Evolutionary conservation across 2,797 vertebrate genomes (phyloP).

Genomic region (Poecilia picta): DNA sequence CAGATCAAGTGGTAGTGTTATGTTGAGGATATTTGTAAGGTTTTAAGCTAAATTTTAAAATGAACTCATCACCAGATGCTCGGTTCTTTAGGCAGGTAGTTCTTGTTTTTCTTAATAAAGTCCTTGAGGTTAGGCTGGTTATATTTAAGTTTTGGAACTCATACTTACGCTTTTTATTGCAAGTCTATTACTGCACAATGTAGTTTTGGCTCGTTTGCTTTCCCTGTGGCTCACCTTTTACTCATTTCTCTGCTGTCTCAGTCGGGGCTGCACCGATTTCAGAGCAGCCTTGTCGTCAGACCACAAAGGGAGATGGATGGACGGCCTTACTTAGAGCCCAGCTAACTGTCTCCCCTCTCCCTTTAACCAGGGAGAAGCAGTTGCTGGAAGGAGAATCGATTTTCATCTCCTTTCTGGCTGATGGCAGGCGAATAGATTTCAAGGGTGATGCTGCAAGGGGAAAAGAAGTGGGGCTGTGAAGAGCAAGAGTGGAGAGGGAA

Average conservation of each 20-base stretch:
- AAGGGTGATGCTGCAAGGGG: constrained; percentile 68
- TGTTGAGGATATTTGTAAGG: neutral
- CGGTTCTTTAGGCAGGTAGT: neutral
- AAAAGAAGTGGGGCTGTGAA: constrained; percentile 34
- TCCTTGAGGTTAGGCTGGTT: constrained; percentile 6
- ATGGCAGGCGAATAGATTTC: constrained; percentile 74
- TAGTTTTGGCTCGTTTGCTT: constrained; percentile 25
- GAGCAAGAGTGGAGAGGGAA: constrained; percentile 15
- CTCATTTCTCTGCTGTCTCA: constrained; percentile 46
- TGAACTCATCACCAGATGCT: neutral
- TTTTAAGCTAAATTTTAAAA: neutral
- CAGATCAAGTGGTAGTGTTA: too few relatives aligned
- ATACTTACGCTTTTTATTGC: constrained; percentile 22
- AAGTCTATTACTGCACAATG: constrained; percentile 16
- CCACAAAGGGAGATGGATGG: constrained; percentile 75
- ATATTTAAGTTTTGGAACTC: constrained; percentile 24
- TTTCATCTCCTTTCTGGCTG: constrained; percentile 74
- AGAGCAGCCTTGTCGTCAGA: constrained; percentile 58
- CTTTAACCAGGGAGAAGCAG: constrained; percentile 66
- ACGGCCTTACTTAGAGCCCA: constrained; percentile 61
- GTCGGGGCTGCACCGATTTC: constrained; percentile 49
- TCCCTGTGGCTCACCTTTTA: constrained; percentile 21
- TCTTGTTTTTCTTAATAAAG: constrained; percentile 1
- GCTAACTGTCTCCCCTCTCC: constrained; percentile 67
- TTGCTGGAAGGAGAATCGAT: constrained; percentile 76